These are phyloP conservation scores for Theonella swinhoei DNA, from an alignment of 37 sponge, comb jelly and placozoan species.

Conservation along the genomic window DNA sequence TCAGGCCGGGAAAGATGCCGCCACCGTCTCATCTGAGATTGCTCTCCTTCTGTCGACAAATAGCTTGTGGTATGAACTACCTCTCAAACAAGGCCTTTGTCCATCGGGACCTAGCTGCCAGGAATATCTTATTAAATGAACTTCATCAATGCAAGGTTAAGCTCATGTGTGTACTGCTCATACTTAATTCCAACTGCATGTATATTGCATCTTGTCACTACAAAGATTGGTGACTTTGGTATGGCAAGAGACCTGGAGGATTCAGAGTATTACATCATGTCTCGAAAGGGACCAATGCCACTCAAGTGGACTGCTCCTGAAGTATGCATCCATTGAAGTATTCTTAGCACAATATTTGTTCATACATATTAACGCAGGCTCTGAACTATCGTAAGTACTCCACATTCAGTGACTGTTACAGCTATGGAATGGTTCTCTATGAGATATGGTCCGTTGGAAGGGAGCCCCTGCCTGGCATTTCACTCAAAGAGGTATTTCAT, in stretches of 20 bases:
- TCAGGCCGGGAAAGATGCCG: not conserved
- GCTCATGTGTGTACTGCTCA: no score
- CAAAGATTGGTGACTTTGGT: conserved; percentile 28
- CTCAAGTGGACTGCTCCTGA: conserved; percentile 47
- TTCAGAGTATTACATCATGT: conserved; percentile 2
- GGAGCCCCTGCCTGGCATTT: conserved; percentile 34
- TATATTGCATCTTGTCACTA: no score
- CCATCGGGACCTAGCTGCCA: not conserved
- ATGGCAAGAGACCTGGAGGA: conserved; percentile 19
- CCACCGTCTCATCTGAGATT: not conserved
- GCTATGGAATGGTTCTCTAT: conserved; percentile 68
- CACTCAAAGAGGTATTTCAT: conserved; percentile 5
- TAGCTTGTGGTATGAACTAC: not conserved
- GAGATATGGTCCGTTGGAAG: conserved; percentile 67
- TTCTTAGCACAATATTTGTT: not conserved
- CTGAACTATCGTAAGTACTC: conserved; percentile 51
- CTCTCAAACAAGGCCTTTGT: not conserved
- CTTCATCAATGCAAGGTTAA: not conserved
- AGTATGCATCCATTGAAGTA: not conserved
- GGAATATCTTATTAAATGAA: not conserved
- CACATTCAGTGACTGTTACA: conserved; percentile 62
- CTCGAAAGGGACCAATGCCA: conserved; percentile 11
- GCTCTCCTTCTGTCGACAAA: not conserved
- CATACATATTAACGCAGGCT: conserved; percentile 15
- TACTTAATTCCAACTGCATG: no score